Conservation (phyloP, 2,797 vertebrate genomes). For the Poeciliopsis gracilis region DNA sequence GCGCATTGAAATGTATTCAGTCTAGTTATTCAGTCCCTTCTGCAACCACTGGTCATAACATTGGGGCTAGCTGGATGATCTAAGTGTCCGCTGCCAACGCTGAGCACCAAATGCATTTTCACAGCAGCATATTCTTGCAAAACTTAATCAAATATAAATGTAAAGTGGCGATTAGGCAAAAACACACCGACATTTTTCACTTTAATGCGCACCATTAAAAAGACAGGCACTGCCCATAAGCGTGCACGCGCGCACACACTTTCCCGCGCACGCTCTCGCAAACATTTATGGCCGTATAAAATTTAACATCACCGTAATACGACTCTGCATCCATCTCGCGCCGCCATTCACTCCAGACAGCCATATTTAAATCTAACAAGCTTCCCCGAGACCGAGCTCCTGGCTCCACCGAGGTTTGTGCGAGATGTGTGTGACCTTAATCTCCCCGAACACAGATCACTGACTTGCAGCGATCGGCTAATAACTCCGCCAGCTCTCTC, state of each 20-base stretch:
- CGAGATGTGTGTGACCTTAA: conserved; percentile 57
- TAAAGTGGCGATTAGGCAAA: conserved; percentile 29
- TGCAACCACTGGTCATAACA: not conserved
- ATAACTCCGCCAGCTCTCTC: conserved; percentile 72
- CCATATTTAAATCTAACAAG: conserved; percentile 67
- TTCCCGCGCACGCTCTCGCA: not conserved
- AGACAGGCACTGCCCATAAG: not conserved
- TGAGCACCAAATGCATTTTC: conserved; percentile 32
- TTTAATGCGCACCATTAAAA: conserved; percentile 12
- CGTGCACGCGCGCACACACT: not conserved
- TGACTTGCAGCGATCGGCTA: conserved; percentile 74
- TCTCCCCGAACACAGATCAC: conserved; percentile 70
- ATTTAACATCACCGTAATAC: conserved; percentile 23
- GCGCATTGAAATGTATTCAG: not conserved
- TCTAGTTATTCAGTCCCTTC: not conserved
- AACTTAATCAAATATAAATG: conserved; percentile 47
- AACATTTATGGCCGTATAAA: conserved; percentile 30
- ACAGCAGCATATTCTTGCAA: conserved; percentile 42
- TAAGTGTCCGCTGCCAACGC: conserved; percentile 20
- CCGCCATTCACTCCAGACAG: conserved; percentile 46
- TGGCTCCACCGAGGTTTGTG: conserved; percentile 59
- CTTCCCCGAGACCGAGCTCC: conserved; percentile 50
- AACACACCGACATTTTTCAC: conserved; percentile 28
- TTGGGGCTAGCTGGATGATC: not conserved
- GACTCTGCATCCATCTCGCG: conserved; percentile 48